A percentile compares a stretch with the other conserved stretches of the same genome.
phyloP scores from a whole-genome alignment of 53 echinoderm and acorn worm genomes.

The Pentamera pediparva region DNA sequence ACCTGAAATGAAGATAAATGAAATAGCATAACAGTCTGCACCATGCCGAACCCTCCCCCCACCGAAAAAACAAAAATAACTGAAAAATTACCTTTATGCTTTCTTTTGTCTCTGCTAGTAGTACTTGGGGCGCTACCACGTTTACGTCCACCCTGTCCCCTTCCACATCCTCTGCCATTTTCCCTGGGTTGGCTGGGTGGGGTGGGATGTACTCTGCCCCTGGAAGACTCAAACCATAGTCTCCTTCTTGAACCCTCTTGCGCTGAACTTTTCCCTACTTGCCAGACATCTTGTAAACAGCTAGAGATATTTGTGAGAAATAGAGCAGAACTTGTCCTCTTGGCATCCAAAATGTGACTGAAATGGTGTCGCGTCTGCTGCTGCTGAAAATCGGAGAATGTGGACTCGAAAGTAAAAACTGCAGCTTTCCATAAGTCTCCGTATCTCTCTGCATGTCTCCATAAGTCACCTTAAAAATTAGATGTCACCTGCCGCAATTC shows the following conservation, averaged over 20 bases:
- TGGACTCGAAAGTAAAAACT: neutral
- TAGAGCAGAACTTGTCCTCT: neutral
- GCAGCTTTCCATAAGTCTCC: neutral
- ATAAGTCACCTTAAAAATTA: neutral
- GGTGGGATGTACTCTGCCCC: too few species aligned
- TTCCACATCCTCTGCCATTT: conserved; percentile 14
- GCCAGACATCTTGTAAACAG: neutral
- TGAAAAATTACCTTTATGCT: neutral
- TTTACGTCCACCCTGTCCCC: conserved; percentile 9
- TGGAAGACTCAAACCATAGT: too few species aligned
- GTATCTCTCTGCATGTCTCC: neutral
- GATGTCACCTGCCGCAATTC: neutral
- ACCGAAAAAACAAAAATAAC: neutral
- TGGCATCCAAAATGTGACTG: too few species aligned
- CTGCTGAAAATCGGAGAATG: neutral
- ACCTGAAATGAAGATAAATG: too few species aligned
- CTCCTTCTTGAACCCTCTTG: neutral
- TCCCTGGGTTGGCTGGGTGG: neutral
- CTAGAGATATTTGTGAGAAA: neutral
- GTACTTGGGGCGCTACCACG: neutral
- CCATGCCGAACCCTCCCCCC: neutral
- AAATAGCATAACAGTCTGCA: too few species aligned
- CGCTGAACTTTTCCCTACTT: neutral
- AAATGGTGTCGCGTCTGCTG: neutral
- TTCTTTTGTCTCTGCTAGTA: neutral